These are phyloP conservation scores for Aphelinus atriplicis DNA, from an alignment of 1,140 invertebrate genomes.

Conservation along the genomic window DNA sequence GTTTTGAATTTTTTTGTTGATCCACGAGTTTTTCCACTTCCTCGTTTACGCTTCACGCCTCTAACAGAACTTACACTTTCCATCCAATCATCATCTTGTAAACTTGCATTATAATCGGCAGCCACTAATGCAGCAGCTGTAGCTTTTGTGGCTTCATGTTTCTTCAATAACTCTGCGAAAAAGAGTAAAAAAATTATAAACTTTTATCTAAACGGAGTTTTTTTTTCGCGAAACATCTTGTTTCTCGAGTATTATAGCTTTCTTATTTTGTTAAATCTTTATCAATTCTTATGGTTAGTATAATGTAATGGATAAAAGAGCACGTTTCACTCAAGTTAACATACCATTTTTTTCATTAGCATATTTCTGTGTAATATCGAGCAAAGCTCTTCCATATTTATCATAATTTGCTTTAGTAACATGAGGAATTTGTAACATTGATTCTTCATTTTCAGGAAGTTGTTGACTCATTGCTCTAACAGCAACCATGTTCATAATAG, in stretches of 20 bases:
- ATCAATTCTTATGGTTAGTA: no score
- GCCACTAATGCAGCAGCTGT: slow-evolving; percentile 19
- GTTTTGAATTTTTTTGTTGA: slow-evolving; percentile 49
- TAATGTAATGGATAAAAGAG: no score
- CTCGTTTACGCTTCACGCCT: slow-evolving; percentile 36
- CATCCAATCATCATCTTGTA: slow-evolving; percentile 39
- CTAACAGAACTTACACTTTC: slow-evolving; percentile 10
- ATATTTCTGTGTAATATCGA: slow-evolving; percentile 80
- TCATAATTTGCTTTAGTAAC: slow-evolving; percentile 88
- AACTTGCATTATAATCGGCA: slow-evolving; percentile 33
- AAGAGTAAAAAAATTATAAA: neutral
- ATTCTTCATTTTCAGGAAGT: slow-evolving; percentile 78
- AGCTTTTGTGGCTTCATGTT: slow-evolving; percentile 28
- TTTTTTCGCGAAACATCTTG: slow-evolving; percentile 22
- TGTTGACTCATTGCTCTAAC: slow-evolving; percentile 78
- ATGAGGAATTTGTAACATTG: slow-evolving; percentile 86
- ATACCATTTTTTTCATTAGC: slow-evolving; percentile 61
- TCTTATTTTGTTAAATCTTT: no score
- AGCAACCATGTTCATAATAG: slow-evolving; percentile 71
- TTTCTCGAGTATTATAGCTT: no score
- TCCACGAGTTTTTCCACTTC: slow-evolving; percentile 34
- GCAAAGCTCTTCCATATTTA: slow-evolving; percentile 83
- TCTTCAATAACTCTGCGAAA: slow-evolving; percentile 1
- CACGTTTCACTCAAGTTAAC: slow-evolving; percentile 41
- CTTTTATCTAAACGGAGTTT: slow-evolving; percentile 56